Conservation (phyloP, 2,797 vertebrate genomes). For the Cirrhinus mrigala region DNA sequence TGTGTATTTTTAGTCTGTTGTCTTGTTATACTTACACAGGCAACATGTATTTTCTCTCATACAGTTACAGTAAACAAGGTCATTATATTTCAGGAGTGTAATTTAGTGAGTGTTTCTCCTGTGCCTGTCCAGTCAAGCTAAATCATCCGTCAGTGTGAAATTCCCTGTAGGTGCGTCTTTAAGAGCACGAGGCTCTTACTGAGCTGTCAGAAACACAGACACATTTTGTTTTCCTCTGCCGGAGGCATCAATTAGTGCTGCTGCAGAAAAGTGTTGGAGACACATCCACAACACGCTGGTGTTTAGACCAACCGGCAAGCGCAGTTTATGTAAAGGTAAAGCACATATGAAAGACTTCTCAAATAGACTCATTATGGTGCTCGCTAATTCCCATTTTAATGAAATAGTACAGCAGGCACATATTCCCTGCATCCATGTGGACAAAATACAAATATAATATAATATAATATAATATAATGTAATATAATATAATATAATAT, state of each 20-base stretch:
- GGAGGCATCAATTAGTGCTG: slow-evolving; percentile 70
- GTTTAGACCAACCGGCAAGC: slow-evolving; percentile 61
- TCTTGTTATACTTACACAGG: neutral
- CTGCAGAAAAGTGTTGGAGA: slow-evolving; percentile 62
- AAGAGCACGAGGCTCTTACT: slow-evolving; percentile 55
- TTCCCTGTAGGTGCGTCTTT: slow-evolving; percentile 63
- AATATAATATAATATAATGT: too few species aligned
- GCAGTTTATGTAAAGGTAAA: slow-evolving; percentile 60
- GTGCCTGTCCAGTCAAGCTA: slow-evolving; percentile 65
- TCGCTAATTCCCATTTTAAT: slow-evolving; percentile 34
- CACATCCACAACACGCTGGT: slow-evolving; percentile 61
- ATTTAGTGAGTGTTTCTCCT: slow-evolving; percentile 62
- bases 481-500: too few species aligned
- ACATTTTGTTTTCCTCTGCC: slow-evolving; percentile 56
- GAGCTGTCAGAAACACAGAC: slow-evolving; percentile 63
- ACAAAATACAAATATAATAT: neutral
- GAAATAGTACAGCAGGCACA: slow-evolving; percentile 36
- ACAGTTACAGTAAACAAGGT: slow-evolving; percentile 9
- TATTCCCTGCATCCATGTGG: slow-evolving; percentile 40
- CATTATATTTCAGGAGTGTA: slow-evolving; percentile 5
- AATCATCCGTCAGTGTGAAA: slow-evolving; percentile 63
- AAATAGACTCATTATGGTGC: slow-evolving; percentile 38
- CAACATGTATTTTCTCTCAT: neutral
- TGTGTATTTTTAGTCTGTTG: neutral
- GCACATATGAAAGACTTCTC: slow-evolving; percentile 50